phyloP scores from a whole-genome alignment of 2,888 invertebrate species.

The Plutella xylostella region DNA sequence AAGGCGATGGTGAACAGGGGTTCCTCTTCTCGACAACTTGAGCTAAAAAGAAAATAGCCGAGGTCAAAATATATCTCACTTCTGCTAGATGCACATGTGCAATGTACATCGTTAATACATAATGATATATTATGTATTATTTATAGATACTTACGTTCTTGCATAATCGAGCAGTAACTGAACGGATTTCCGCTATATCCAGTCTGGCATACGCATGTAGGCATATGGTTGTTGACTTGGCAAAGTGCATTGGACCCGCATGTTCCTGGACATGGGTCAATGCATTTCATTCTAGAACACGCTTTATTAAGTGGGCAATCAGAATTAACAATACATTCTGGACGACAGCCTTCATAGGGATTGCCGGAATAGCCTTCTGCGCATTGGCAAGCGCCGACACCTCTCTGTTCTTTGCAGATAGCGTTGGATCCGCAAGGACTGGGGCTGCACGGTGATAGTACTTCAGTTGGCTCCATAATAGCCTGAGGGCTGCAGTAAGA shows the following conservation, averaged over 20 bases:
- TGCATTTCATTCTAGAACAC: constrained; percentile 79
- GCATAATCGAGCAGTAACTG: constrained; percentile 62
- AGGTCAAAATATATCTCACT: not conserved
- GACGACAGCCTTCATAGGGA: constrained; percentile 82
- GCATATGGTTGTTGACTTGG: constrained; percentile 79
- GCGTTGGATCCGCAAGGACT: constrained; percentile 75
- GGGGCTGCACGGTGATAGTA: constrained; percentile 72
- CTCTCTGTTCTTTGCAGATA: constrained; percentile 70
- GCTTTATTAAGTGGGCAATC: constrained; percentile 79
- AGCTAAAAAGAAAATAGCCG: constrained; percentile 34
- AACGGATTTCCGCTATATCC: constrained; percentile 79
- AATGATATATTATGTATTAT: not conserved
- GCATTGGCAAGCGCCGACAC: constrained; percentile 77
- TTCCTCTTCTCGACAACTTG: constrained; percentile 36
- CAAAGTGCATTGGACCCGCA: constrained; percentile 82
- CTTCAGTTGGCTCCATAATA: constrained; percentile 42
- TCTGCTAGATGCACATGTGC: not conserved
- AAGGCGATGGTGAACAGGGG: constrained; percentile 70
- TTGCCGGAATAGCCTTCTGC: constrained; percentile 76
- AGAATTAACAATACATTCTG: constrained; percentile 79
- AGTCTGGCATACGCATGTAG: constrained; percentile 75
- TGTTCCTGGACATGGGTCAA: constrained; percentile 83
- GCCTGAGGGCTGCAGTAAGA: constrained; percentile 66
- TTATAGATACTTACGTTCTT: constrained; percentile 47
- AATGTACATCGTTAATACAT: not conserved